Evolutionary conservation across 2,797 vertebrate species (phyloP), one percentile per base, ranked within the genome.

Genomic region (Craterocephalus amniculus): DNA sequence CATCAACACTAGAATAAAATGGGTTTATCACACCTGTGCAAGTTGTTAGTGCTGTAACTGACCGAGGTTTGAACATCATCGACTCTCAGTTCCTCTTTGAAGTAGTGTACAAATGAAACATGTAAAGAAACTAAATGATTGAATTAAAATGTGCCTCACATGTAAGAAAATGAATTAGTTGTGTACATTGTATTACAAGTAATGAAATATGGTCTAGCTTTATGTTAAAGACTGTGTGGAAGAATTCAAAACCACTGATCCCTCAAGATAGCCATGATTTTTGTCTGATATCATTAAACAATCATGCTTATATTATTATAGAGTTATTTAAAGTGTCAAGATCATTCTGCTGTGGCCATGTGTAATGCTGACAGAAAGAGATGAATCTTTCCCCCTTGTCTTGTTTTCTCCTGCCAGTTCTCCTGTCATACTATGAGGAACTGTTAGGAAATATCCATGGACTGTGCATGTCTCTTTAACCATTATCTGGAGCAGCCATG

Each of bases 401-500:
- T 32, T 51, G 26, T 26, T 0, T 0, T 22, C 4, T 1, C 34
- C 32, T 36, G 2, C 52, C 32, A 49, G 16, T 40, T 9, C 43
- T 40, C 77, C 52, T 61, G 57, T 6, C 51, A 43, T 65, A 71
- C 64, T 31, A 45, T 22, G 13, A 63, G 34, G 4, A 63, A 43
- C 13, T 65, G 57, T 72, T 66, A 51, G 38, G 14, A 60, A 58
- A 76, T 63, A 48, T 74, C 58, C 67, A 49, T 27, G 65, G 68
- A 63, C 76, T 14, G 14, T 29, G 6, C 34, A 7, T 24, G 57
- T 64, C 55, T 73, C 56, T 29, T 16, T 22, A 32, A 75, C 67
- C 68, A 29, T 55, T 1, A 56, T 61, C 70, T 68, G 40, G 69
- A 78, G 70, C 67, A 59, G 51, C 62, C 76, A 72, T 76, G 76